Evolutionary conservation across 1,140 invertebrate genomes (phyloP).

Genomic region (Leptoteleia sp.): DNA sequence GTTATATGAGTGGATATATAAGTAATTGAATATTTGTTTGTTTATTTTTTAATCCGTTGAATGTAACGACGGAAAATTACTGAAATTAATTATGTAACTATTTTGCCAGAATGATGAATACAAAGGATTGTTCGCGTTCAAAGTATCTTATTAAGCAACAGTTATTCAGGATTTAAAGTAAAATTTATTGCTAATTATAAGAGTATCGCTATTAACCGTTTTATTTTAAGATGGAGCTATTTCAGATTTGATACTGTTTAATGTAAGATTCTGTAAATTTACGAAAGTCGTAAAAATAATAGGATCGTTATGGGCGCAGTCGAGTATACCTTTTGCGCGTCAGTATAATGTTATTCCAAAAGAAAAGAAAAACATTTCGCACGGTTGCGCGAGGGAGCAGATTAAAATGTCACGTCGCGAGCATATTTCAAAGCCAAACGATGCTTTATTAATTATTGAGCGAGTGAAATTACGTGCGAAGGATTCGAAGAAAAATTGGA

Average conservation of each 20-base stretch:
- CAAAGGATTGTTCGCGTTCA: slow-evolving; percentile 3
- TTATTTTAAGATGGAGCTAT: slow-evolving; percentile 42
- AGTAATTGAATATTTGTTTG: too few relatives aligned
- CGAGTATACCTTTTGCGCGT: slow-evolving; percentile 8
- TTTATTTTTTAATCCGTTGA: too few relatives aligned
- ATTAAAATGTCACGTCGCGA: slow-evolving; percentile 13
- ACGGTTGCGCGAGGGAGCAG: not conserved
- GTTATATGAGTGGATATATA: too few relatives aligned
- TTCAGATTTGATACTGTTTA: slow-evolving; percentile 46
- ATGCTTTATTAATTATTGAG: slow-evolving; percentile 50
- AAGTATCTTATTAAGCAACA: slow-evolving; percentile 27
- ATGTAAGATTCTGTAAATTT: slow-evolving; percentile 39
- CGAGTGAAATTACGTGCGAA: slow-evolving; percentile 32
- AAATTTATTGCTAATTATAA: slow-evolving; percentile 51
- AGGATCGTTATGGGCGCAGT: slow-evolving; percentile 19
- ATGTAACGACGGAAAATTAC: too few relatives aligned
- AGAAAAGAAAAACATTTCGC: slow-evolving; percentile 1
- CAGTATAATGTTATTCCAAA: slow-evolving; percentile 17
- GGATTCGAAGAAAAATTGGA: slow-evolving; percentile 42
- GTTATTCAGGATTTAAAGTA: slow-evolving; percentile 35
- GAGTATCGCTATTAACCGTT: slow-evolving; percentile 45
- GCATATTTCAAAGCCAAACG: slow-evolving; percentile 25
- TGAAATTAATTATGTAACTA: too few relatives aligned
- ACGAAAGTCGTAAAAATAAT: slow-evolving; percentile 51
- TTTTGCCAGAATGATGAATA: slow-evolving; percentile 6